phyloP scores from a whole-genome alignment of 2,113 vertebrate genomes.

The Silurus glanis region DNA sequence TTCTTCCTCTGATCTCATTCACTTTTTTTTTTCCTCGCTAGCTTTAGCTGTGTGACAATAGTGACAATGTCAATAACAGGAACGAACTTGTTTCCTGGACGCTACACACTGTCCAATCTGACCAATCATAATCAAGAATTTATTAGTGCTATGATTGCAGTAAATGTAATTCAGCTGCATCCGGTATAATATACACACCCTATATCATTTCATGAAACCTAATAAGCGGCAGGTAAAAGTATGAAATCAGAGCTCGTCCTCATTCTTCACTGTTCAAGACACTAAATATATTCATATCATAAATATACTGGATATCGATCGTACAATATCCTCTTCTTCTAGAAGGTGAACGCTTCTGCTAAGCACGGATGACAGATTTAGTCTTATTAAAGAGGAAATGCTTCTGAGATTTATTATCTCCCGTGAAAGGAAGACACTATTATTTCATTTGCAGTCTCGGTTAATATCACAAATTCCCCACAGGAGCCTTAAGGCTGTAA shows the following conservation, averaged over 20 bases:
- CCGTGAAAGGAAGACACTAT: slow-evolving; percentile 13
- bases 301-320: not conserved
- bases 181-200: not conserved
- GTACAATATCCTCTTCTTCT: not conserved
- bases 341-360: not conserved
- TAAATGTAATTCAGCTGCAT: not conserved
- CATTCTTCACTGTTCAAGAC: slow-evolving; percentile 61
- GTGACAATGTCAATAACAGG: no score
- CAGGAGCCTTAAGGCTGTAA: slow-evolving; percentile 5
- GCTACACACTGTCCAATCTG: no score
- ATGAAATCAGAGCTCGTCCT: not conserved
- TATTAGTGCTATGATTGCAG: not conserved
- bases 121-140: slow-evolving; percentile 2
- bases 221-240: slow-evolving; percentile 68
- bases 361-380: slow-evolving; percentile 17
- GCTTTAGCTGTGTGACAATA: no score
- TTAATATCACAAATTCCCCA: slow-evolving; percentile 22
- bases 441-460: slow-evolving; percentile 18
- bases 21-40: no score
- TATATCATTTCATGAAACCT: slow-evolving; percentile 54
- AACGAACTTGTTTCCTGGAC: no score
- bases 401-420: slow-evolving; percentile 24
- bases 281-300: not conserved
- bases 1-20: no score
- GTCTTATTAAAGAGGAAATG: slow-evolving; percentile 29